phyloP scores from a whole-genome alignment of 1,140 invertebrate genomes.

The Papilio polytes region DNA sequence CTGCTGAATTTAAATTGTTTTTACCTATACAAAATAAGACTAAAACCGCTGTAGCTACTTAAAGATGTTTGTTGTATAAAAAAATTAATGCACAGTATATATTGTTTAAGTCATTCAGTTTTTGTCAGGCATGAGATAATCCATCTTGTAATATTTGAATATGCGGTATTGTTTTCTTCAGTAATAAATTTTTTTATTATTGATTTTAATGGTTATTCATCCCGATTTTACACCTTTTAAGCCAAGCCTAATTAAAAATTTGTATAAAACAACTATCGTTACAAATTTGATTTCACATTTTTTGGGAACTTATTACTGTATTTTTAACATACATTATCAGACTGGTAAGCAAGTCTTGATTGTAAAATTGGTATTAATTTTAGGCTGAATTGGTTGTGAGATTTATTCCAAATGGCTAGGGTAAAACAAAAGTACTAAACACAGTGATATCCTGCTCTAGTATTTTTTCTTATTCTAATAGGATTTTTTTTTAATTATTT shows the following conservation, averaged over 20 bases:
- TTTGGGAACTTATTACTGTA: too few relatives aligned
- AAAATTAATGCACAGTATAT: slow-evolving; percentile 59
- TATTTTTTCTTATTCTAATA: background rate
- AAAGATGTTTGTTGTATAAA: slow-evolving; percentile 51
- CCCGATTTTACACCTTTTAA: background rate
- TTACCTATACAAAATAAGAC: slow-evolving; percentile 94
- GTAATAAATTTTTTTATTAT: slow-evolving; percentile 40
- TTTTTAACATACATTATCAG: too few relatives aligned
- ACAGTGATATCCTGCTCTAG: background rate
- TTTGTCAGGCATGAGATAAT: slow-evolving; percentile 51
- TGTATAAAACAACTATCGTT: background rate
- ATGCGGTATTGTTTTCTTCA: slow-evolving; percentile 40
- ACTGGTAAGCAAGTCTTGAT: too few relatives aligned
- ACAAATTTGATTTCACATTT: background rate
- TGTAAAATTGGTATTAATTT: too few relatives aligned
- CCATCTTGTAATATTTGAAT: slow-evolving; percentile 46
- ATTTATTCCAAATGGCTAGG: too few relatives aligned
- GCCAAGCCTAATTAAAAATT: background rate
- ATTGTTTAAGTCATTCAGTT: slow-evolving; percentile 65
- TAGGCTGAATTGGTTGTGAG: too few relatives aligned
- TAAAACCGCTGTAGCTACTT: slow-evolving; percentile 83
- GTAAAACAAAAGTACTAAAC: too few relatives aligned
- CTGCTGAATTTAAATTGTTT: slow-evolving; percentile 99
- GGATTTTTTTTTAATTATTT: background rate
- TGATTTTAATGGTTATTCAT: background rate